Conservation (phyloP, 2,797 vertebrate genomes). For the Lagocephalus sceleratus region DNA sequence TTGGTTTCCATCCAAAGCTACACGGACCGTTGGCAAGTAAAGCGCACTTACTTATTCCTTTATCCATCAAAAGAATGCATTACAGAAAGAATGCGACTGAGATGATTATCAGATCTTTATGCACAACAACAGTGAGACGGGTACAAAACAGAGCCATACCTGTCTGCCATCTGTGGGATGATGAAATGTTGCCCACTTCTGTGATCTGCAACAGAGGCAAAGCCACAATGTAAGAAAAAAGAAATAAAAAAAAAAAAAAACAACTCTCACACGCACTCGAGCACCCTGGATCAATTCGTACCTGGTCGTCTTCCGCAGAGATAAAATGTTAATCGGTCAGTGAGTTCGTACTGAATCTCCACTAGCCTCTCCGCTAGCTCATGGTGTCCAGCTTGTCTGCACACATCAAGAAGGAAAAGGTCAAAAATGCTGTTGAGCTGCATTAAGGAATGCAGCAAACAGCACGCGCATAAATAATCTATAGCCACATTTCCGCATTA, state of each 20-base stretch:
- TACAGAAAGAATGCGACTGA: constrained; percentile 40
- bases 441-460: background rate
- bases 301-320: constrained; percentile 96
- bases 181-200: constrained; percentile 96
- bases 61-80: constrained; percentile 64
- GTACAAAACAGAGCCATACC: constrained; percentile 75
- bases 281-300: constrained; percentile 51
- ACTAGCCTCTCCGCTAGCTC: constrained; percentile 92
- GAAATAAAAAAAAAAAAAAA: background rate
- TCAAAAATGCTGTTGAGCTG: constrained; percentile 1
- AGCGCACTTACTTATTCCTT: constrained; percentile 81
- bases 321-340: constrained; percentile 95
- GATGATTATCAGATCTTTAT: constrained; percentile 8
- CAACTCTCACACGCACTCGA: background rate
- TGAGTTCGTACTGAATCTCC: constrained; percentile 97
- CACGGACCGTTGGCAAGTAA: background rate
- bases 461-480: too few species aligned
- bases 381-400: constrained; percentile 93
- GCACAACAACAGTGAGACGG: background rate
- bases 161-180: constrained; percentile 98
- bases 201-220: constrained; percentile 82
- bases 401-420: constrained; percentile 31
- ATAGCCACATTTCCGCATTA: background rate
- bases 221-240: background rate
- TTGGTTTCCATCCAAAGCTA: background rate